Base-by-base conservation (phyloP, 2,113 vertebrate genomes). In the Thalassoma bifasciatum region DNA sequence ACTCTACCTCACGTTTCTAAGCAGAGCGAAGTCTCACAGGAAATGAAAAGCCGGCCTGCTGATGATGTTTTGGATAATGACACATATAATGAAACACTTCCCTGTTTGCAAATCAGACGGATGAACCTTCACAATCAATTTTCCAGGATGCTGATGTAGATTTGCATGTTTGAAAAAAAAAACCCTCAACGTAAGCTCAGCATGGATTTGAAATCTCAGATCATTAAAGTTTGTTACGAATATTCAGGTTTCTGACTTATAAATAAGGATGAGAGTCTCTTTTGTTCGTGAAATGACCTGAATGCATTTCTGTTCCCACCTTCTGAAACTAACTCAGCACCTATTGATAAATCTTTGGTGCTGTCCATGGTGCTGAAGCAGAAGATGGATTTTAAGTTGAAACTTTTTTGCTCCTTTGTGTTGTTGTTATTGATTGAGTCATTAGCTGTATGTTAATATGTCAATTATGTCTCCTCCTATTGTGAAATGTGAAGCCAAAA, bases 61-160 rank as follows among this genome's bases (percentile, higher is more conserved):
- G 30, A 24, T 80, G 68, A 70, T 77, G 68, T 70, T 83, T 56
- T 50, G n/a, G 11, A 68, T 47, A 56, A 82, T 73, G 64, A 66
- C 24, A 60, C 10, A 0, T 4, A 57, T 37, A 40, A 47, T 38
- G 58, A 50, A 7, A 17, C 22, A 14, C 21, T 23, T 49, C 57
- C 23, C 34, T 61, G 65, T 62, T 0, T 53, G 56, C 52, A 24
- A 58, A 51, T 66, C n/a, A 40, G 23, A 22, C 34, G 11, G 16
- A 14, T 26, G 37, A 22, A 21, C 4, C 40, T 44, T 19, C 36
- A 21, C 52, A 40, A 52, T 37, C 44, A 46, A 19, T 16, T 46
- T 46, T 7, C 40, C 44, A 17, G 24, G 62, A 38, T 47, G 14
- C 53, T 37, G 23, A 22, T 8, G 40, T 6, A 13, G 42, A n/a